phyloP scores from a whole-genome alignment of 2,113 vertebrate genomes.

The Perca schrenkii region DNA sequence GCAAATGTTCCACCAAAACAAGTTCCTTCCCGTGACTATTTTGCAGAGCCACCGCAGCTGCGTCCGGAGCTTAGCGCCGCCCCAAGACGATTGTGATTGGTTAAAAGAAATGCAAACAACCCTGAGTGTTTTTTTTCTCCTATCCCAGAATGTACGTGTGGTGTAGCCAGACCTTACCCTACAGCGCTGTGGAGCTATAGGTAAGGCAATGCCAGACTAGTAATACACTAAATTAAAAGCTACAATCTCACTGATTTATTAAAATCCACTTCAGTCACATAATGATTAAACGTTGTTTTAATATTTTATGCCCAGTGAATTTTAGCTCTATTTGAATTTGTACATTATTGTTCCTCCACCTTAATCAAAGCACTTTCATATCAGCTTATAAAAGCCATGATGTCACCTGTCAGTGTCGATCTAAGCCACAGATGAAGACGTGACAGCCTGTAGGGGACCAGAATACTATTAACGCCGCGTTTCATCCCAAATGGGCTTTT shows the following conservation, averaged over 20 bases:
- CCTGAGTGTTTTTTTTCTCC: too few species aligned
- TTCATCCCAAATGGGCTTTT: slow-evolving; percentile 87
- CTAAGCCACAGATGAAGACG: slow-evolving; percentile 75
- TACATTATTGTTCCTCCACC: slow-evolving; percentile 45
- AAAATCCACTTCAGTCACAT: slow-evolving; percentile 42
- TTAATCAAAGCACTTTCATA: slow-evolving; percentile 60
- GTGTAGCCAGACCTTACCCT: too few species aligned
- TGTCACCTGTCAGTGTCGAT: slow-evolving; percentile 79
- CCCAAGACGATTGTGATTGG: too few species aligned
- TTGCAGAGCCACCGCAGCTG: too few species aligned
- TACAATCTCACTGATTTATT: slow-evolving; percentile 16
- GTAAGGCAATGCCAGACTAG: too few species aligned
- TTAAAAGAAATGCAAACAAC: too few species aligned
- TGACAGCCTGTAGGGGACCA: slow-evolving; percentile 65
- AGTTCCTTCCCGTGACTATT: too few species aligned
- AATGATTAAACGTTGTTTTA: slow-evolving; percentile 42
- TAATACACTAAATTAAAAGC: neutral
- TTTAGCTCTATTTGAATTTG: slow-evolving; percentile 34
- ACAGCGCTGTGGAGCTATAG: too few species aligned
- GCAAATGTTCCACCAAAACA: too few species aligned
- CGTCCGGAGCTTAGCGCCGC: too few species aligned
- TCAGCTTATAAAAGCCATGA: slow-evolving; percentile 51
- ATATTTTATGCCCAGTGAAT: slow-evolving; percentile 36
- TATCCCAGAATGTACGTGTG: too few species aligned
- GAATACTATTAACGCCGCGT: slow-evolving; percentile 78